A percentile compares a stretch with the other conserved stretches of the same genome.
phyloP scores from a whole-genome alignment of 2,113 vertebrate genomes.

The Tauraco erythrolophus region DNA sequence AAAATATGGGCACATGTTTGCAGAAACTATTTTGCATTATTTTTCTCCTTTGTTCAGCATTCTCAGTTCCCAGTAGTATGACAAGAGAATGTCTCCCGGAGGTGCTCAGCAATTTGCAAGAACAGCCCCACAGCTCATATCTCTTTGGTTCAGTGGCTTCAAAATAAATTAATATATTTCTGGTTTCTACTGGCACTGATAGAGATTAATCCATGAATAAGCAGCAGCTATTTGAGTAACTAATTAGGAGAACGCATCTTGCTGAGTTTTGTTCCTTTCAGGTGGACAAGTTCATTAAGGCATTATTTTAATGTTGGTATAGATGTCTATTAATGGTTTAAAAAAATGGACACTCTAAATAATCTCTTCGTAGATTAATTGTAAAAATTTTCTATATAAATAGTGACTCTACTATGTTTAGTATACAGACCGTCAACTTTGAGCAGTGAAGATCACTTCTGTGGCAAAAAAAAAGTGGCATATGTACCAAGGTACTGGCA shows the following conservation, averaged over 20 bases:
- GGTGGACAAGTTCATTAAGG: not conserved
- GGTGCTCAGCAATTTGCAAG: slow-evolving; percentile 54
- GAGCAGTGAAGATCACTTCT: not conserved
- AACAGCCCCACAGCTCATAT: slow-evolving; percentile 40
- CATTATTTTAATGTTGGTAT: not conserved
- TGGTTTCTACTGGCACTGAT: not conserved
- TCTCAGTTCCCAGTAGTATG: slow-evolving; percentile 3
- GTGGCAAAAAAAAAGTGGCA: not conserved
- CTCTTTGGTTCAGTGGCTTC: slow-evolving; percentile 10
- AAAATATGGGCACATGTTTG: slow-evolving; percentile 23
- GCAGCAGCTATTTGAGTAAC: not conserved
- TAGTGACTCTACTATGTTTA: not conserved
- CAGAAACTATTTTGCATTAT: slow-evolving; percentile 27
- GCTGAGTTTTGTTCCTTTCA: not conserved
- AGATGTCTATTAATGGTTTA: not conserved
- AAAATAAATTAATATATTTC: slow-evolving; percentile 56
- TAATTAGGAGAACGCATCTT: not conserved
- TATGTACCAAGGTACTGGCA: not conserved
- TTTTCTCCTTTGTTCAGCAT: slow-evolving; percentile 29
- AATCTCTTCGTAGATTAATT: not conserved
- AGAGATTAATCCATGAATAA: not conserved
- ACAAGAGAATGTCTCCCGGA: slow-evolving; percentile 11
- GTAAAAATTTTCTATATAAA: not conserved
- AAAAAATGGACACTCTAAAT: not conserved
- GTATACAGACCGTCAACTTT: not conserved